Evolutionary conservation across 1,140 invertebrate species (phyloP).

Genomic region (Tetragonula clypearis): DNA sequence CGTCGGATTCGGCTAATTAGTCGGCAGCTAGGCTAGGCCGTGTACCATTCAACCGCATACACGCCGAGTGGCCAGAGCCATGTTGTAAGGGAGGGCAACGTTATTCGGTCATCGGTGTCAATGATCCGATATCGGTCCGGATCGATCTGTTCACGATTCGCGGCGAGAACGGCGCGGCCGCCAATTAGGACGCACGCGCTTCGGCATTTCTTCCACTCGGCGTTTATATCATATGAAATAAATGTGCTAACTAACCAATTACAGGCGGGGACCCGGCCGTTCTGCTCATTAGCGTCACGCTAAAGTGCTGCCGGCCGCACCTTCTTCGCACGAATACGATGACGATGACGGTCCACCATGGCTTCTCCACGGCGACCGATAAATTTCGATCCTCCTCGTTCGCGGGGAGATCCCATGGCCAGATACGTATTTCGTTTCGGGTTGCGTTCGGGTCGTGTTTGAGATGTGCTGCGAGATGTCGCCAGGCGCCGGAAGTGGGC

Average conservation of each 20-base stretch:
- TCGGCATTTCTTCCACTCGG: slow-evolving; percentile 59
- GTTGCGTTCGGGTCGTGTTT: not conserved
- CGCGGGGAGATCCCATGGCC: not conserved
- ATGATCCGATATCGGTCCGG: slow-evolving; percentile 60
- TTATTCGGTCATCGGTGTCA: slow-evolving; percentile 62
- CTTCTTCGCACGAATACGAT: slow-evolving; percentile 50
- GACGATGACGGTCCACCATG: slow-evolving; percentile 52
- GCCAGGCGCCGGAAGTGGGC: not conserved
- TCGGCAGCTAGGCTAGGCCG: not conserved
- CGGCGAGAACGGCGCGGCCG: slow-evolving; percentile 39
- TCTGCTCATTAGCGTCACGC: slow-evolving; percentile 64
- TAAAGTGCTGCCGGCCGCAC: slow-evolving; percentile 61
- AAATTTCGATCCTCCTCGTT: slow-evolving; percentile 7
- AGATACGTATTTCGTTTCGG: not conserved
- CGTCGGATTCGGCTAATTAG: slow-evolving; percentile 3
- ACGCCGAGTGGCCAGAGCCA: not conserved
- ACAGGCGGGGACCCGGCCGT: slow-evolving; percentile 52
- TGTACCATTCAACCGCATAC: not conserved
- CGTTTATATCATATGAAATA: slow-evolving; percentile 64
- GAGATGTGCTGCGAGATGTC: not conserved
- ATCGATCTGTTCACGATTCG: slow-evolving; percentile 56
- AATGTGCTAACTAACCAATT: slow-evolving; percentile 69
- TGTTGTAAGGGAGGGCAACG: slow-evolving; percentile 54
- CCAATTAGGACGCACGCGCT: slow-evolving; percentile 69
- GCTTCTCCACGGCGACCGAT: slow-evolving; percentile 1